Base-by-base conservation (phyloP, 2,888 invertebrate genomes). In the Ornithoptera alexandrae region DNA sequence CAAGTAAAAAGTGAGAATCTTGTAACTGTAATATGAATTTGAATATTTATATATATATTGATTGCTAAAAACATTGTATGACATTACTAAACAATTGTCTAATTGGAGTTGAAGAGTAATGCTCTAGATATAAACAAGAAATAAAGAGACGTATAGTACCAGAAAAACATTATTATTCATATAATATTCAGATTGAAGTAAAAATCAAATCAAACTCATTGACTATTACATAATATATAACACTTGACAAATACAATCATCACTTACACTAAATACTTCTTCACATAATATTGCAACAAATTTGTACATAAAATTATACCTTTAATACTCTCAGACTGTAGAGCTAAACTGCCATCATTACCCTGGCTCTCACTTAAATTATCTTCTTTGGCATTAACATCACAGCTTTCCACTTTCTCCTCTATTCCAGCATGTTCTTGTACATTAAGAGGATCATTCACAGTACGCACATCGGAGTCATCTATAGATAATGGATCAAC, bases 331-430 rank as follows among this genome's bases (percentile, higher is more conserved):
- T 56, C 68, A 50, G 65, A 46, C 62, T 65, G 56, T 22, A 70
- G 57, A 66, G 73, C 72, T 68, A 72, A 67, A 68, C 75, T 79
- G 75, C 81, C 77, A 77, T 78, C 82, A 70, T 79, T 84, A 77
- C 78, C 81, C 77, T 77, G 79, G 62, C 71, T 80, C 71, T 83
- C 85, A 79, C 72, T 82, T 78, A 83, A 72, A 78, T 76, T 85
- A 79, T 86, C 86, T 82, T 91, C 90, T 92, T 92, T 92, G 92
- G 92, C 86, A 90, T 90, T 84, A 78, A 89, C 90, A 90, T 90
- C 91, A 92, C 92, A 88, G 84, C 73, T 85, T 79, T 79, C 86
- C 81, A 80, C 81, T 75, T 81, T 82, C 75, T 79, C 83, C 62
- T 78, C 81, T 53, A 63, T 59, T 62, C 76, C 77, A 68, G 72